Evolutionary conservation across 2,113 vertebrate species (phyloP).

Genomic region (Vidua chalybeata): DNA sequence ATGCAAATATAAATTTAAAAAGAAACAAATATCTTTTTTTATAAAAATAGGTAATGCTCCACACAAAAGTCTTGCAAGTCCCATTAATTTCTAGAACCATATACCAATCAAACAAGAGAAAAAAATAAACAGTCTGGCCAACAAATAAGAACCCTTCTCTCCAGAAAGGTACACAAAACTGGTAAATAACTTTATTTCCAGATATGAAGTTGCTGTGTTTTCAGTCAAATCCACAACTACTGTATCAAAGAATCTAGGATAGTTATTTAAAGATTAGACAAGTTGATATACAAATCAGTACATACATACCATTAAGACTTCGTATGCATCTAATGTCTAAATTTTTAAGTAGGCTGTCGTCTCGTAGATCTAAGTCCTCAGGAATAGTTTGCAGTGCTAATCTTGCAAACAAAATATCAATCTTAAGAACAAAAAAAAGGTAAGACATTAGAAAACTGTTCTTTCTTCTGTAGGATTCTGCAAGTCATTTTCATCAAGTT

Average conservation of each 20-base stretch:
- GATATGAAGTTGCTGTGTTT: background rate
- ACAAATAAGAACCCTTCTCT: background rate
- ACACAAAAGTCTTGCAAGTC: background rate
- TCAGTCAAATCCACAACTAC: background rate
- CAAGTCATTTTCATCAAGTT: background rate
- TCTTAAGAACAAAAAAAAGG: constrained; percentile 73
- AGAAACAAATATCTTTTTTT: background rate
- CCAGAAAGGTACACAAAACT: background rate
- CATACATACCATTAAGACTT: constrained; percentile 88
- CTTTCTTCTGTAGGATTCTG: background rate
- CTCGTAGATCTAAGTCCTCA: constrained; percentile 86
- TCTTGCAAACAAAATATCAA: constrained; percentile 91
- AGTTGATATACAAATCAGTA: background rate
- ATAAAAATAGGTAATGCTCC: background rate
- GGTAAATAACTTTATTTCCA: background rate
- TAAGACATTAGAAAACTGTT: background rate
- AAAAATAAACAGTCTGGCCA: background rate
- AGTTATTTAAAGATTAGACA: background rate
- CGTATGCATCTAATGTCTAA: constrained; percentile 88
- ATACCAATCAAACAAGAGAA: background rate
- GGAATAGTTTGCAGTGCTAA: constrained; percentile 87
- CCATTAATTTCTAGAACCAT: background rate
- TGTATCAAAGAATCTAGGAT: background rate
- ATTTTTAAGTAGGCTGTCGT: constrained; percentile 85
- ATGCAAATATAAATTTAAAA: background rate